phyloP scores from a whole-genome alignment of 2,797 vertebrate genomes.

The Chaetophractus vellerosus region DNA sequence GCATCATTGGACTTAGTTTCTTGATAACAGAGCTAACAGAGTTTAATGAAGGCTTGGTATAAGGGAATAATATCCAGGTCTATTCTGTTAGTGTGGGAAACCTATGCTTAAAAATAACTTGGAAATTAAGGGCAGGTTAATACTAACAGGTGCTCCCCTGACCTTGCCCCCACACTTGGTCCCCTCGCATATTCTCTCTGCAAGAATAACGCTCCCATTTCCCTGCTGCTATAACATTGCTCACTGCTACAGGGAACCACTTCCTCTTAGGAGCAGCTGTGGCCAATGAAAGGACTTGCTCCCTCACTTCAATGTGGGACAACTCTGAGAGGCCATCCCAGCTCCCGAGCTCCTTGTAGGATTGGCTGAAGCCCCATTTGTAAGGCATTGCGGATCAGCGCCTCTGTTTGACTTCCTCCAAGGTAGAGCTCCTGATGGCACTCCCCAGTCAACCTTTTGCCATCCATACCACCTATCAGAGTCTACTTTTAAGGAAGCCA shows the following conservation, averaged over 20 bases:
- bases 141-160: neutral
- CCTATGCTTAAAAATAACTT: conserved; percentile 55
- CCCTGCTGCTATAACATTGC: neutral
- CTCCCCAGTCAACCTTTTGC: neutral
- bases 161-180: neutral
- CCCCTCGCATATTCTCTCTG: conserved; percentile 16
- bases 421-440: neutral
- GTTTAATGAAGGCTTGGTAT: neutral
- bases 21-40: conserved; percentile 44
- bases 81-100: neutral
- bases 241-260: neutral
- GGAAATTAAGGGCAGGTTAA: neutral
- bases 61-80: conserved; percentile 22
- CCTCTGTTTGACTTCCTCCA: neutral
- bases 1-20: conserved; percentile 57
- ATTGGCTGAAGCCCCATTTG: neutral
- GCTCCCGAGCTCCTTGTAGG: neutral
- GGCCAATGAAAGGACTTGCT: neutral
- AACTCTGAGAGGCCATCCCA: neutral
- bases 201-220: neutral
- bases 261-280: neutral
- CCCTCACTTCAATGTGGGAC: neutral
- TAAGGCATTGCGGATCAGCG: neutral
- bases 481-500: neutral
- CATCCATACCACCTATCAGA: neutral